These are phyloP conservation scores for Incurvaria masculella DNA, from an alignment of 2,888 invertebrate species.

Conservation along the genomic window DNA sequence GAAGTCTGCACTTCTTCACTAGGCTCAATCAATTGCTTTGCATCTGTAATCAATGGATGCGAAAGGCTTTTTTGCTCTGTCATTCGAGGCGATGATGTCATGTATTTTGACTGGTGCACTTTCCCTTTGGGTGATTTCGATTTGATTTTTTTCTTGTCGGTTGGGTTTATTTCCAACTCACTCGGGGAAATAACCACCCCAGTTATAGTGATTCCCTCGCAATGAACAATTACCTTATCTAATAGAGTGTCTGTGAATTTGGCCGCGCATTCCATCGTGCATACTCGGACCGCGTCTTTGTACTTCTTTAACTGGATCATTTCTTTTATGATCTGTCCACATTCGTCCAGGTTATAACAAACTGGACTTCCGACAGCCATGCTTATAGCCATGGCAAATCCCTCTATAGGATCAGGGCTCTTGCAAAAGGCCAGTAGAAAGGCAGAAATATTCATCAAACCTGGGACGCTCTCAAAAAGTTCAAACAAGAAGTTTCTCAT, in stretches of 20 bases:
- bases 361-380: constrained; percentile 53
- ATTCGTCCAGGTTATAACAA: constrained; percentile 45
- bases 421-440: constrained; percentile 63
- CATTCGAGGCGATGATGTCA: too few species aligned
- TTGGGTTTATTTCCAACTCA: not conserved
- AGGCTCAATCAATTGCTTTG: too few species aligned
- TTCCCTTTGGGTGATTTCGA: constrained; percentile 25
- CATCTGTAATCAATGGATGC: too few species aligned
- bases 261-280: constrained; percentile 32
- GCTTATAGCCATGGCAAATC: constrained; percentile 56
- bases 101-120: too few species aligned
- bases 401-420: constrained; percentile 46
- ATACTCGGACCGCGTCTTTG: constrained; percentile 34
- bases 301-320: constrained; percentile 36
- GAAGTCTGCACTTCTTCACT: too few species aligned
- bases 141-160: not conserved
- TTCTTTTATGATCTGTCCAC: constrained; percentile 43
- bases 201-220: constrained; percentile 34
- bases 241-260: constrained; percentile 32
- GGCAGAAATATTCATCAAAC: constrained; percentile 59
- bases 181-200: constrained; percentile 31
- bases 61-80: too few species aligned
- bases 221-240: constrained; percentile 29
- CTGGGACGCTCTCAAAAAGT: constrained; percentile 45
- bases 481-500: constrained; percentile 57